Evolutionary conservation across 2,888 invertebrate genomes (phyloP).

Genomic region (Noctua janthe): DNA sequence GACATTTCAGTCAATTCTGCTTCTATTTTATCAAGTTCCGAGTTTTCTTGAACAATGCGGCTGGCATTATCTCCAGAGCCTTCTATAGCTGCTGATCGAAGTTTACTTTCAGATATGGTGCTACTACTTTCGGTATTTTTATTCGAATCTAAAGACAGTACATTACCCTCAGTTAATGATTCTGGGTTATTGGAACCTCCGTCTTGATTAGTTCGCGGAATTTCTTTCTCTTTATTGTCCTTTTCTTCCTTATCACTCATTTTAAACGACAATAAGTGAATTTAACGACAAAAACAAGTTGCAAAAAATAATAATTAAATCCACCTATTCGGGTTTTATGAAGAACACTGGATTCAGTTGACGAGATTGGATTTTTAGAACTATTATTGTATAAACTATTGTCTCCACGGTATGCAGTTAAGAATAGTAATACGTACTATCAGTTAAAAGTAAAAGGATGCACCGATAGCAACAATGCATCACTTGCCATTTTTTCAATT

Average conservation of each 20-base stretch:
- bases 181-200: background rate
- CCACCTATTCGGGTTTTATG: background rate
- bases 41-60: background rate
- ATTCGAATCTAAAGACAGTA: background rate
- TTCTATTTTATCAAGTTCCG: background rate
- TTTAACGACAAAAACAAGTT: constrained; percentile 6
- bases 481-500: constrained; percentile 37
- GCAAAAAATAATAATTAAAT: background rate
- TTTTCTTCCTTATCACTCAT: constrained; percentile 53
- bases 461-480: constrained; percentile 51
- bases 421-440: background rate
- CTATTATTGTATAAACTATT: background rate
- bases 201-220: background rate
- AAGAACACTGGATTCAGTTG: background rate
- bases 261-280: constrained; percentile 6
- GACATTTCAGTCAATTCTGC: background rate
- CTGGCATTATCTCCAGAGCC: constrained; percentile 22
- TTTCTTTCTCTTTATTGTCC: constrained; percentile 30
- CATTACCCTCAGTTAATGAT: constrained; percentile 2
- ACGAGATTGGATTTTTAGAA: background rate
- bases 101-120: background rate
- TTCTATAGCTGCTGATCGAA: background rate
- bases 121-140: background rate
- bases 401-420: background rate
- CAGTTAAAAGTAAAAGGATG: background rate